Conservation (phyloP, 2,113 vertebrate genomes). For the Ardeotis arabs region DNA sequence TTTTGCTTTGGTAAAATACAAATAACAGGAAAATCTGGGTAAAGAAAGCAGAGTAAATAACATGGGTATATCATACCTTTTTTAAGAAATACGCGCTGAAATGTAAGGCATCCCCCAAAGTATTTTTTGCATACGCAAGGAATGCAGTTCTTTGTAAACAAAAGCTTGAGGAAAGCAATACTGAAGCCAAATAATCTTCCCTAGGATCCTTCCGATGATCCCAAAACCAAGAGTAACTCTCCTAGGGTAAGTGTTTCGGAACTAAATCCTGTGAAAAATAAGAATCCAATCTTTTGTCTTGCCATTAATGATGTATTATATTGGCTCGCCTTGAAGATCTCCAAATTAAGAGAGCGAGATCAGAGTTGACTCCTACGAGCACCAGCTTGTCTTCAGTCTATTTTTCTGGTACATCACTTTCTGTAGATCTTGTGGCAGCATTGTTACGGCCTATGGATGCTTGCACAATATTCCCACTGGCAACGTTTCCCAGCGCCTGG, state of each 20-base stretch:
- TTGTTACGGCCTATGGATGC: not conserved
- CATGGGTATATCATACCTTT: conserved; percentile 64
- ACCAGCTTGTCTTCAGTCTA: conserved; percentile 44
- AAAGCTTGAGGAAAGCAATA: conserved; percentile 75
- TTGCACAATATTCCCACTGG: conserved; percentile 63
- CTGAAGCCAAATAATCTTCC: conserved; percentile 63
- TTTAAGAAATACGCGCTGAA: conserved; percentile 75
- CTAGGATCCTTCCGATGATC: conserved; percentile 64
- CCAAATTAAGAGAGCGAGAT: conserved; percentile 33
- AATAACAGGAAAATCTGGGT: conserved; percentile 2
- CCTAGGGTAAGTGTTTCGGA: conserved; percentile 34
- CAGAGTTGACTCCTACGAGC: conserved; percentile 37
- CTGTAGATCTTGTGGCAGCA: conserved; percentile 57
- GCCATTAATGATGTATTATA: conserved; percentile 31
- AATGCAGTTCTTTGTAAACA: conserved; percentile 84
- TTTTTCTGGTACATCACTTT: conserved; percentile 69
- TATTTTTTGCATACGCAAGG: conserved; percentile 73
- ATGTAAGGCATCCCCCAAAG: conserved; percentile 80
- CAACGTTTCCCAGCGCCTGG: not conserved
- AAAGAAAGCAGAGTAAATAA: conserved; percentile 59
- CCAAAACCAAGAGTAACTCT: conserved; percentile 53
- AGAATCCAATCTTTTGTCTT: conserved; percentile 63
- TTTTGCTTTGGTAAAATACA: conserved; percentile 60
- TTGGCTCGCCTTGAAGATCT: conserved; percentile 53
- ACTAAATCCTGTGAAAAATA: conserved; percentile 46